A percentile compares a stretch with the other conserved stretches of the same genome.
These are phyloP conservation scores for Patella vulgata DNA, from an alignment of 1,140 invertebrate species.

Conservation along the genomic window DNA sequence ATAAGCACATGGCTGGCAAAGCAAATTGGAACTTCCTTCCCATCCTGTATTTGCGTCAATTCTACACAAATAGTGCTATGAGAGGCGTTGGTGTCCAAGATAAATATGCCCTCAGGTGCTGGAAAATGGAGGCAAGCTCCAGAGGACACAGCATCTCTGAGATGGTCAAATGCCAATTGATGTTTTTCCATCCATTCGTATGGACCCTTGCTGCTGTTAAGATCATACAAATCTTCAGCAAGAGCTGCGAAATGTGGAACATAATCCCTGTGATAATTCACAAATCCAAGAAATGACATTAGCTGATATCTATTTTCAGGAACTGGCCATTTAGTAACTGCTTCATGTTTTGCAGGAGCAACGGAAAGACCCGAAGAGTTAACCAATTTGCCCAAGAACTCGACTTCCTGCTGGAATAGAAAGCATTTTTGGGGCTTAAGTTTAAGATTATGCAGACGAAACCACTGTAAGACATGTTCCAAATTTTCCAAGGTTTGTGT, in stretches of 20 bases:
- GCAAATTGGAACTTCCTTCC: slow-evolving; percentile 20
- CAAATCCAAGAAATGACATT: slow-evolving; percentile 9
- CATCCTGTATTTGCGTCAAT: slow-evolving; percentile 36
- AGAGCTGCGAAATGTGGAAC: slow-evolving; percentile 14
- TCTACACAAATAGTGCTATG: slow-evolving; percentile 28
- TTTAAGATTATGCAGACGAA: too few relatives aligned
- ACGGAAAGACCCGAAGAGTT: background rate
- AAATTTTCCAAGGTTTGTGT: too few relatives aligned
- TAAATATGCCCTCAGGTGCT: slow-evolving; percentile 26
- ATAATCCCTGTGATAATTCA: slow-evolving; percentile 25
- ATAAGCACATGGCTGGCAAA: slow-evolving; percentile 23
- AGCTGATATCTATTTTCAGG: slow-evolving; percentile 1
- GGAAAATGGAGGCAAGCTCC: slow-evolving; percentile 22
- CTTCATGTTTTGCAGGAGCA: background rate
- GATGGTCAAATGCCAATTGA: slow-evolving; percentile 24
- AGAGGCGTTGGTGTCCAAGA: slow-evolving; percentile 44
- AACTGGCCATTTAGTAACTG: slow-evolving; percentile 12
- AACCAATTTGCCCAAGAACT: slow-evolving; percentile 1
- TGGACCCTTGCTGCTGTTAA: slow-evolving; percentile 2
- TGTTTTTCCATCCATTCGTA: slow-evolving; percentile 19
- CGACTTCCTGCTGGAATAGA: background rate
- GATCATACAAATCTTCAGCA: slow-evolving; percentile 10
- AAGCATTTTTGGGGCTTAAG: background rate
- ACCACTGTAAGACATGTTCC: too few relatives aligned
- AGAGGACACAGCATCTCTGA: slow-evolving; percentile 11